phyloP scores from a whole-genome alignment of 2,888 invertebrate genomes.

The Congeria kusceri region DNA sequence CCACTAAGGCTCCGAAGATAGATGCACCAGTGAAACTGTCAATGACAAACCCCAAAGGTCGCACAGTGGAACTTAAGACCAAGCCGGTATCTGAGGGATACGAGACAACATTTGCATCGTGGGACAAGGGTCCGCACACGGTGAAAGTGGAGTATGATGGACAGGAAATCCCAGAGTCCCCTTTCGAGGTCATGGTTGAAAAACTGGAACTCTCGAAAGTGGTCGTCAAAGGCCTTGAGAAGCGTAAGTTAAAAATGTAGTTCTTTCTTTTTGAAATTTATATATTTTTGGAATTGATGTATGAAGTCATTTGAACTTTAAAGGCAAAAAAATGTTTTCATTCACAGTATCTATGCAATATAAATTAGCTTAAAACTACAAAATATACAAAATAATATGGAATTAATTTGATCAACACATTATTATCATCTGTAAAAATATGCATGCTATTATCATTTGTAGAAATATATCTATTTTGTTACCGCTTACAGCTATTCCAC shows the following conservation, averaged over 20 bases:
- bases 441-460: no score
- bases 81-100: conserved; percentile 92
- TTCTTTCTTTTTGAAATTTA: not conserved
- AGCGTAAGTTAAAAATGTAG: conserved; percentile 93
- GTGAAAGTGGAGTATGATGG: conserved; percentile 85
- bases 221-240: conserved; percentile 93
- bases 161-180: conserved; percentile 84
- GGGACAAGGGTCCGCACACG: conserved; percentile 82
- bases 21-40: conserved; percentile 67
- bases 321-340: no score
- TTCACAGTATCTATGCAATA: no score
- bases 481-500: conserved; percentile 54
- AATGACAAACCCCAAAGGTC: conserved; percentile 80
- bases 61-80: conserved; percentile 91
- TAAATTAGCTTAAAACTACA: no score
- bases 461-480: not conserved
- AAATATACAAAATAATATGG: no score
- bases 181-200: conserved; percentile 84
- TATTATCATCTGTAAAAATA: no score
- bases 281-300: no score
- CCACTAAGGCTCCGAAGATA: conserved; percentile 68
- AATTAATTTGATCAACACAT: no score
- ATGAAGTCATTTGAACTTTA: no score
- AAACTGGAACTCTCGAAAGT: conserved; percentile 92
- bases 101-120: conserved; percentile 83